Evolutionary conservation across 2,888 invertebrate species (phyloP), one percentile per base, ranked within the genome.

Genomic region (Seira sanloemensis): DNA sequence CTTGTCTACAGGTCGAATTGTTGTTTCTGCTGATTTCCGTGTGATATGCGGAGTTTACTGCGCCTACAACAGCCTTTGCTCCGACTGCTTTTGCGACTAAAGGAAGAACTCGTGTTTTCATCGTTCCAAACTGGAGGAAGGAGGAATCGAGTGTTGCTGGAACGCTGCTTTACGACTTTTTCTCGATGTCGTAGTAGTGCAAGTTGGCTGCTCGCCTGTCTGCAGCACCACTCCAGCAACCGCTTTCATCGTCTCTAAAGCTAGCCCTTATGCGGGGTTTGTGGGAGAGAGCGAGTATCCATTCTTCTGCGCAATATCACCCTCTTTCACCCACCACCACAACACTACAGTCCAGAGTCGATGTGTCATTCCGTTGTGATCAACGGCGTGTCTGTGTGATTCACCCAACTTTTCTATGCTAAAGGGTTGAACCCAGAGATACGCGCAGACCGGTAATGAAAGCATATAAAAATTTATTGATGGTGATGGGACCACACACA

Each of bases 301-400:
- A 73, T 79, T 79, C 73, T 78, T 79, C 80, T 80, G 80, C 80
- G 80, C 80, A 80, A 80, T n/a, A n/a, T 80, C 80, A 74, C 75
- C 75, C 67, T 74, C 66, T 37, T 54, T 25, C 46, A 37, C 23
- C 71, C 37, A 37, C 37, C 37, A 37, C 37, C 68, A 80, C 25
- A 26, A 67, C 67, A 58, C 58, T 58, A 16, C 37, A 37, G 5
- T 58, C 7, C 58, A n/a, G n/a, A n/a, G n/a, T 58, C 19, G 18
- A 77, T 68, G 77, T 77, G 77, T 77, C 77, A 77, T 77, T 77
- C 54, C 37, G 37, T 58, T 58, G 68, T 67, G 77, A 54, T 75
- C 75, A 75, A 75, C 66, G 19, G 19, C 65, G 37, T 75, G n/a
- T 75, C 18, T 16, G 18, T 46, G 23, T 73, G 21, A 26, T 72